phyloP scores from a whole-genome alignment of 2,888 invertebrate genomes.

The Drosophila basisetae region DNA sequence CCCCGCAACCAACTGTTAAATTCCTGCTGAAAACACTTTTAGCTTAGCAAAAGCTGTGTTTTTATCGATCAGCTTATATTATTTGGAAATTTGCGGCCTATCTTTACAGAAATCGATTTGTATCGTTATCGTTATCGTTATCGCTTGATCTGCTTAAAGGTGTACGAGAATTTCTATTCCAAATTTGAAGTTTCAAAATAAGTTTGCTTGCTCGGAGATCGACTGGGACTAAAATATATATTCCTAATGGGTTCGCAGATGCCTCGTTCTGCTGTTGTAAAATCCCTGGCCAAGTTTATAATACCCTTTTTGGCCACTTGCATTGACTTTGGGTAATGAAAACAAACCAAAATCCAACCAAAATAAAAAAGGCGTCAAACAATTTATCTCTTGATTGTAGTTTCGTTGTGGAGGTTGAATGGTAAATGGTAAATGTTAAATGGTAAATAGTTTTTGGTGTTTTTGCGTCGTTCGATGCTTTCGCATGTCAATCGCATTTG shows the following conservation, averaged over 20 bases:
- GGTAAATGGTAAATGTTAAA: conserved; percentile 6
- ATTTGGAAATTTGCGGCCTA: background rate
- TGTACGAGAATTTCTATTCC: accelerated
- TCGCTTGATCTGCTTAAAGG: background rate
- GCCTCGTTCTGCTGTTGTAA: background rate
- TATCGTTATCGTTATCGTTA: background rate
- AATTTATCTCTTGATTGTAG: conserved; percentile 26
- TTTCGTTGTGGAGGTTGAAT: background rate
- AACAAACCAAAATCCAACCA: background rate
- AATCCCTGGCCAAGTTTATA: background rate
- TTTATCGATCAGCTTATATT: too few relatives aligned
- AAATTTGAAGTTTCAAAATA: accelerated
- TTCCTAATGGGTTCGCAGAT: background rate
- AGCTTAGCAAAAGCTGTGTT: background rate
- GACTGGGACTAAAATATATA: background rate
- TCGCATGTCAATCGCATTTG: conserved; percentile 69
- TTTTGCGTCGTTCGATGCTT: conserved; percentile 37
- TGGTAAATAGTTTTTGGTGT: conserved; percentile 10
- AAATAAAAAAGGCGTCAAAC: conserved; percentile 6
- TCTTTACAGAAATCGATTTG: background rate
- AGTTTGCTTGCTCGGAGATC: background rate
- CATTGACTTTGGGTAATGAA: background rate
- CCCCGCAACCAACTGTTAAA: background rate
- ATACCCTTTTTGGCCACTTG: background rate
- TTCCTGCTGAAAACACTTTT: background rate